Conservation (phyloP, 30 jellyfish, hydroid and myxozoan species). For the Cassiopea andromeda region DNA sequence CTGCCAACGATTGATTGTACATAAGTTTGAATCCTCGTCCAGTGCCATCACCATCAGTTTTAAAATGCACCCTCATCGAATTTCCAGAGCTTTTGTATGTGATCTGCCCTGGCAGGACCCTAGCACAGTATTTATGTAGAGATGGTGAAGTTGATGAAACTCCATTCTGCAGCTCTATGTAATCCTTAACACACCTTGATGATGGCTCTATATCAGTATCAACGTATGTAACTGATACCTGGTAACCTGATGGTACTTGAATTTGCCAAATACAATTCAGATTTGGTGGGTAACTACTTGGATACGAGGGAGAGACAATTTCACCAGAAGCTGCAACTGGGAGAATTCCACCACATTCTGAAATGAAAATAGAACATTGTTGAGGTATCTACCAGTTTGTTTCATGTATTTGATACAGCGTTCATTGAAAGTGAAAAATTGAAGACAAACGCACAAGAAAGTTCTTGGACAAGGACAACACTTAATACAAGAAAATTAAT, state of each 20-base stretch:
- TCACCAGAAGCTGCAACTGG: constrained; percentile 50
- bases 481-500: too few species aligned
- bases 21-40: constrained; percentile 60
- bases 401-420: too few species aligned
- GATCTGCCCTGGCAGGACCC: constrained; percentile 33
- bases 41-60: constrained; percentile 55
- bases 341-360: constrained; percentile 81
- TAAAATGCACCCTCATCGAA: constrained; percentile 35
- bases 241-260: constrained; percentile 62
- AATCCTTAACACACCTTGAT: constrained; percentile 59
- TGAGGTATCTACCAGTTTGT: too few species aligned
- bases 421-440: too few species aligned
- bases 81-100: constrained; percentile 49
- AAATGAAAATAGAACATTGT: neutral
- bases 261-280: constrained; percentile 72
- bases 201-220: constrained; percentile 65
- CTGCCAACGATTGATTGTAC: constrained; percentile 47
- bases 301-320: constrained; percentile 56
- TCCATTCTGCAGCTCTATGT: constrained; percentile 60
- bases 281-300: constrained; percentile 57
- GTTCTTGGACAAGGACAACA: too few species aligned
- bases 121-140: constrained; percentile 38
- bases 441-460: too few species aligned
- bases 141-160: constrained; percentile 54
- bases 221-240: constrained; percentile 17